These are phyloP conservation scores for Odontophorus gujanensis DNA, from an alignment of 2,113 vertebrate genomes.

Conservation along the genomic window DNA sequence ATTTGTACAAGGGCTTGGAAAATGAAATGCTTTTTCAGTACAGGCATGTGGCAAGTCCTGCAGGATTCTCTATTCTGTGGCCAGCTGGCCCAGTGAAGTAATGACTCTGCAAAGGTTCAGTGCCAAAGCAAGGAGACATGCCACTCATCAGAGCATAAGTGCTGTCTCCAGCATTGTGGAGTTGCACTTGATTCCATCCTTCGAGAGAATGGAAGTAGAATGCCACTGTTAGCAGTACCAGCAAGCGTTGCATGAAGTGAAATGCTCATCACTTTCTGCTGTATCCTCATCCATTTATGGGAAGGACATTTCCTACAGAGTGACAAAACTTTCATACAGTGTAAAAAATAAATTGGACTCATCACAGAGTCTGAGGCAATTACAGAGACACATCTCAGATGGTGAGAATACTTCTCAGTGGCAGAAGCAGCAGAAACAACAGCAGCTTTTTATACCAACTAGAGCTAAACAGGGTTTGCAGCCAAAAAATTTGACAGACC, in stretches of 20 bases:
- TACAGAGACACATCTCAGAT: neutral
- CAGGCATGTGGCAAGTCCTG: neutral
- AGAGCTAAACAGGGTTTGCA: neutral
- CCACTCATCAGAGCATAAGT: neutral
- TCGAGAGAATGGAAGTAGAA: neutral
- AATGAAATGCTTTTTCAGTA: neutral
- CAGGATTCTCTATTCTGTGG: neutral
- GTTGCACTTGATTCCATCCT: neutral
- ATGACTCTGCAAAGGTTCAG: neutral
- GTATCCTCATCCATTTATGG: too few species aligned
- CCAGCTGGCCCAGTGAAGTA: neutral
- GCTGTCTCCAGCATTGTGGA: neutral
- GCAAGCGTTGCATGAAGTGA: neutral
- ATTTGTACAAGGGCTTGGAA: neutral
- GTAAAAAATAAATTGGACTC: neutral
- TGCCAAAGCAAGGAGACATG: neutral
- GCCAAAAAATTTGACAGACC: neutral
- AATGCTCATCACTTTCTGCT: neutral
- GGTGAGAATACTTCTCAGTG: neutral
- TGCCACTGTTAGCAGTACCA: neutral
- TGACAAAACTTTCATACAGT: neutral
- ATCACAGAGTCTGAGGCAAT: neutral
- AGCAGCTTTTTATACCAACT: neutral
- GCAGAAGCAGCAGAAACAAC: neutral
- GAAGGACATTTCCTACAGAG: neutral